A percentile compares a stretch with the other conserved stretches of the same genome.
Evolutionary conservation across 1,140 invertebrate species (phyloP).

Genomic region (Formica selysi): DNA sequence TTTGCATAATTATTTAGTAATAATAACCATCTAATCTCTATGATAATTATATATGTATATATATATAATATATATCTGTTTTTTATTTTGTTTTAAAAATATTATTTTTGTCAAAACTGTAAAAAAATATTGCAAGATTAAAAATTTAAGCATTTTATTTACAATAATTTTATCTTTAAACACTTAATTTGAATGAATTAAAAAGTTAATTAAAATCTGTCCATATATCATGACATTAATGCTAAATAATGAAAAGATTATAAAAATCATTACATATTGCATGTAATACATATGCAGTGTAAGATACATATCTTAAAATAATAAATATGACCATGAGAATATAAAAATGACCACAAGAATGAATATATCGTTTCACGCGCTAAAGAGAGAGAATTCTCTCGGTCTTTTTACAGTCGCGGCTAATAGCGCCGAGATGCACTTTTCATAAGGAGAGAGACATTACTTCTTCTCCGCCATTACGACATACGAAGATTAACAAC

Average conservation of each 20-base stretch:
- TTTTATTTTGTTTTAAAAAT: background rate
- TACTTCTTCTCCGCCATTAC: slow-evolving; percentile 71
- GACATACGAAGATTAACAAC: slow-evolving; percentile 72
- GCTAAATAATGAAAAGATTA: background rate
- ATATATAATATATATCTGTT: background rate
- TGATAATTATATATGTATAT: background rate
- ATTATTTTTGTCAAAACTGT: background rate
- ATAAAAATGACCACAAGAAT: background rate
- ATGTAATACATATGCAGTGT: no score
- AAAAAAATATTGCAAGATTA: background rate
- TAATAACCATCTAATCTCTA: background rate
- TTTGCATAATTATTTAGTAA: background rate
- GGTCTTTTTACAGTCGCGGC: slow-evolving; percentile 13
- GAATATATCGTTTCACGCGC: slow-evolving; percentile 29
- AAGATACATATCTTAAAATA: no score
- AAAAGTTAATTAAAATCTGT: no score
- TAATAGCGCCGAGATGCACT: slow-evolving; percentile 60
- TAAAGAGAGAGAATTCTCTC: slow-evolving; percentile 32
- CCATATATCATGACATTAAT: background rate
- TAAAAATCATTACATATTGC: background rate
- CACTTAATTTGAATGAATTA: no score
- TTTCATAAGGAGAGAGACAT: slow-evolving; percentile 69
- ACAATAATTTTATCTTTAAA: background rate
- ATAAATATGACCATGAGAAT: background rate
- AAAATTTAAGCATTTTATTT: background rate